Conservation (phyloP, 2,888 invertebrate species). For the Timandra comae region DNA sequence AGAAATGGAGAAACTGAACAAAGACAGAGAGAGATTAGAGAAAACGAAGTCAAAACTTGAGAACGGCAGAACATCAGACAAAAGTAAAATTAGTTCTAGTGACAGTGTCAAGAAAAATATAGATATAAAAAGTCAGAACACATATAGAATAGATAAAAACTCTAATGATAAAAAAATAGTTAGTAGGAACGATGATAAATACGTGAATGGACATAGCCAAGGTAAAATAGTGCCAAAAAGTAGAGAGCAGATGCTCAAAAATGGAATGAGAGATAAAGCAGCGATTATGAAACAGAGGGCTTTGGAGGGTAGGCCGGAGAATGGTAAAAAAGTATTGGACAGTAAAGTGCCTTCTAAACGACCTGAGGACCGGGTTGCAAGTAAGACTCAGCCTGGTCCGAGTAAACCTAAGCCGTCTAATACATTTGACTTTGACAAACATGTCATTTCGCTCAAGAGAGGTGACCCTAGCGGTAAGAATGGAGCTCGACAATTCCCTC, state of each 20-base stretch:
- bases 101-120: conserved; percentile 55
- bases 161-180: conserved; percentile 47
- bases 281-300: conserved; percentile 35
- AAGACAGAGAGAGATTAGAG: conserved; percentile 56
- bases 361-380: conserved; percentile 46
- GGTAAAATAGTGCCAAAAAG: conserved; percentile 48
- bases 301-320: conserved; percentile 17
- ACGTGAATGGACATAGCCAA: conserved; percentile 47
- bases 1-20: conserved; percentile 51
- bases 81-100: conserved; percentile 38
- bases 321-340: too few relatives aligned
- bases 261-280: conserved; percentile 39
- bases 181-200: conserved; percentile 42
- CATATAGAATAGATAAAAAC: conserved; percentile 71
- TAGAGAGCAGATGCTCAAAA: conserved; percentile 35
- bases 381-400: conserved; percentile 37
- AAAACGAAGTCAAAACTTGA: conserved; percentile 57
- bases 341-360: conserved; percentile 34
- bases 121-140: conserved; percentile 66
- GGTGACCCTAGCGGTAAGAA: conserved; percentile 26
- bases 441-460: conserved; percentile 51
- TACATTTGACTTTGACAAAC: conserved; percentile 66
- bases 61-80: conserved; percentile 40
- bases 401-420: conserved; percentile 46
- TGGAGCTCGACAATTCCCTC: conserved; percentile 67